Base-by-base conservation (phyloP, 2,888 invertebrate genomes). In the Acleris cristana region DNA sequence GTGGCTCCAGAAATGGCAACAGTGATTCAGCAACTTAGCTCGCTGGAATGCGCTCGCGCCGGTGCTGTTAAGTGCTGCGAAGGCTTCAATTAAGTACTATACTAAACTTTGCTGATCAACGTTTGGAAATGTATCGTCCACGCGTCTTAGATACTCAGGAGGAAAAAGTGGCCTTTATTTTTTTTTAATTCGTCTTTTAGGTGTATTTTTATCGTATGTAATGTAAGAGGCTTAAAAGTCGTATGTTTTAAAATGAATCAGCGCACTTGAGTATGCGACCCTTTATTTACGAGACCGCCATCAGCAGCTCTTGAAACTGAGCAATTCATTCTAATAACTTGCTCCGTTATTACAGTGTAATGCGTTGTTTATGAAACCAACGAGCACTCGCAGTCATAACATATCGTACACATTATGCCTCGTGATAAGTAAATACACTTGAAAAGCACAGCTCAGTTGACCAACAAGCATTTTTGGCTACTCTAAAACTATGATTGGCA, bases 31-130 rank as follows among this genome's bases (percentile, higher is more conserved):
- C 70, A 72, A 69, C 73, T 74, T 72, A 72, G 70, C 73, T 74
- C 73, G 77, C 65, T 64, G 79, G 82, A 80, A 82, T 82, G 79
- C 75, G 78, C 74, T 71, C 71, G 77, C 76, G 72, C 74, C 69
- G 65, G 68, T 70, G 72, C 61, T 73, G 75, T 74, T 70, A 68
- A 40, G 40, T 40, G 40, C 14, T 40, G 40, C 14, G 12, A 12
- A 40, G 12, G 40, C 12, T 40, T 3, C 14, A 40, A 40, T 40
- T 40, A 40, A 40, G 14, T 34, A 34, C 1, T 8, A 7, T 26
- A 26, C 26, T 34, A 34, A 34, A 34, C 10, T 34, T 34, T 34
- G 7, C 7, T 26, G 26, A 26, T 8, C 2, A 7, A 7, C 7
- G 26, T 26, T 34, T 34, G 34, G 10, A 10, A 34, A 34, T 10